Evolutionary conservation across 2,797 vertebrate genomes (phyloP), one percentile per base, ranked within the genome.

Genomic region (Poecilia velifera): DNA sequence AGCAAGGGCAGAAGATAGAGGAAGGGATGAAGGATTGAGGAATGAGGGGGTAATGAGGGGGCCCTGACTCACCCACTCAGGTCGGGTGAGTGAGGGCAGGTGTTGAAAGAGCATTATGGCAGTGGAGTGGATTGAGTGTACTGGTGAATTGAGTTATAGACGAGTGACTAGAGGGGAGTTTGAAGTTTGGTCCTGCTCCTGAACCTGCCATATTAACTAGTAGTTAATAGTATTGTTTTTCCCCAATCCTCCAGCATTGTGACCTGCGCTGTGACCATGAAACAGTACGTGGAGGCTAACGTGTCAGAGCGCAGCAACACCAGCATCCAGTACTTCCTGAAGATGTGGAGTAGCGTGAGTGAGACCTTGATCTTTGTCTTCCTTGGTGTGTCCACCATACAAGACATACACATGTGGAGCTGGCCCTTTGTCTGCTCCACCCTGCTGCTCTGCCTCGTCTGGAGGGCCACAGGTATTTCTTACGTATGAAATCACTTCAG

Each of bases 341-440:
- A 98, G 96, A 98, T 98, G 97, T 98, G 97, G 97, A 98, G 97
- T 95, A 98, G 97, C 0, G 97, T 98, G 86, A 98, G 97, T 0
- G 97, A 98, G 89, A 98, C 97, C 39, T 95, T 98, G 82, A 98
- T 98, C 92, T 98, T 98, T 92, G 97, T 98, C 93, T 98, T 98
- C 93, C 94, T 98, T 4, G 97, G 97, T 0, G 97, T 98, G 74
- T 97, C 97, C 90, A 98, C 97, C 0, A 97, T 98, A 94, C 6
- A 97, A 95, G 93, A 94, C 2, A 84, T 92, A n/a, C 94, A 94
- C 28, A 93, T 93, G 93, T 94, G 94, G 97, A 97, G 97, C 92
- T 98, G 97, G 97, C 96, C 96, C 70, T 98, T 98, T 0, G 97
- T 98, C 89, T 97, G 96, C 91, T 95, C 96, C 93, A 97, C 97